Base-by-base conservation (phyloP, 2,888 invertebrate genomes). In the Apotomis capreana region DNA sequence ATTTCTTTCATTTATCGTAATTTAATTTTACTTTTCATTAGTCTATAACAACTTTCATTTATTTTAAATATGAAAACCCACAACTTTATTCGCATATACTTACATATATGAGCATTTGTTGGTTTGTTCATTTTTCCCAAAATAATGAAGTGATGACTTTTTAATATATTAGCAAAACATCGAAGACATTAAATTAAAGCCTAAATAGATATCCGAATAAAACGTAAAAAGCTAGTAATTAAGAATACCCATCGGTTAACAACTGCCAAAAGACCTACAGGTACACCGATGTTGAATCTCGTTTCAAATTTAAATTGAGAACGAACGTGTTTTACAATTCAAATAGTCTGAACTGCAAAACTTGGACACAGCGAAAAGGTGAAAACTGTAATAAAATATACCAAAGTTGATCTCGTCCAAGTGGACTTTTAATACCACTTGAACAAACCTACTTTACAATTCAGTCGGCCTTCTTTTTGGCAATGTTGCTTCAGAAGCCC, bases 361-460 rank as follows among this genome's bases (percentile, higher is more conserved):
- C 74, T 76, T 76, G 76, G 76, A 75, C 76, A 76, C 70, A 49
- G 69, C 60, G 76, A 74, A 75, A 75, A 76, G 75, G 76, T 76
- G 76, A 75, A 74, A 76, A 76, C 76, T 76, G 75, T 74, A 74
- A 76, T 76, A 76, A 76, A 76, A 75, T 72, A 72, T 76, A 75
- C 76, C 74, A 44, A 76, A 75, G 70, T 76, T 75, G 76, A 76
- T 75, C 74, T 71, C 69, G 70, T 64, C 64, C 74, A 63, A 76
- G 76, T 75, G 74, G 76, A 76, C 75, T 75, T 76, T 76, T 76
- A 76, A 76, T 75, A 74, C 76, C 75, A 74, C 74, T 76, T 74
- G 75, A 74, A 74, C 74, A 76, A 74, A 76, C 76, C 74, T 70
- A 64, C 70, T 74, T 70, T 62, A 54, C 46, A 51, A 74, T 75